Evolutionary conservation across 2,888 invertebrate species (phyloP).

Genomic region (Scelioninae gen. 2): DNA sequence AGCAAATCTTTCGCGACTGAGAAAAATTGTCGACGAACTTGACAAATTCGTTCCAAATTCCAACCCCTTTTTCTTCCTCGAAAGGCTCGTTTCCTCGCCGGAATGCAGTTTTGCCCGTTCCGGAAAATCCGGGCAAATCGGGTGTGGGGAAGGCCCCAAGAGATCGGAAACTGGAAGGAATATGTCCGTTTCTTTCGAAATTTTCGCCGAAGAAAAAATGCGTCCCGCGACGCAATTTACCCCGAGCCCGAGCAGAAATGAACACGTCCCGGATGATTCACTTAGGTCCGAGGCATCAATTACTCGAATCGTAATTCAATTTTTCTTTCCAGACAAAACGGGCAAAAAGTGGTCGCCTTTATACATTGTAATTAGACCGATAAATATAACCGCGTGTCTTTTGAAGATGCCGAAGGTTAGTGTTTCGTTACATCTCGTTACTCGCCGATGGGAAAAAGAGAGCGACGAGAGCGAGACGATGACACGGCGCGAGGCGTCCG

Average conservation of each 20-base stretch:
- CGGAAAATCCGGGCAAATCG: too few species aligned
- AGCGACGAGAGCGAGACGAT: slow-evolving; percentile 43
- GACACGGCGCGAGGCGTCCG: slow-evolving; percentile 32
- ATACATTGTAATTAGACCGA: slow-evolving; percentile 52
- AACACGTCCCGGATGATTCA: slow-evolving; percentile 39
- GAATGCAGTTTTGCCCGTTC: too few species aligned
- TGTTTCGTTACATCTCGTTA: slow-evolving; percentile 31
- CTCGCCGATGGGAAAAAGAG: slow-evolving; percentile 26
- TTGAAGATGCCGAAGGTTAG: slow-evolving; percentile 40
- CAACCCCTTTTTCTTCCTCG: too few species aligned
- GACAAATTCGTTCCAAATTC: too few species aligned
- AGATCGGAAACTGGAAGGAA: too few species aligned
- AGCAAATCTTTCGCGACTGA: too few species aligned
- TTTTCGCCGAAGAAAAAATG: slow-evolving; percentile 13
- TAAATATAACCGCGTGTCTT: slow-evolving; percentile 43
- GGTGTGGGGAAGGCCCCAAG: too few species aligned
- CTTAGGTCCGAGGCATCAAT: slow-evolving; percentile 36
- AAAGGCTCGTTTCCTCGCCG: too few species aligned
- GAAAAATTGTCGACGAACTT: too few species aligned
- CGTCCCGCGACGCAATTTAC: slow-evolving; percentile 15
- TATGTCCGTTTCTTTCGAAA: not conserved
- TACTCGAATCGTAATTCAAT: slow-evolving; percentile 48
- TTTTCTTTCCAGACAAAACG: slow-evolving; percentile 31
- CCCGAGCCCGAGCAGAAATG: slow-evolving; percentile 27
- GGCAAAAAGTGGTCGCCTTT: slow-evolving; percentile 33